These are phyloP conservation scores for Micronisus gabar DNA, from an alignment of 2,113 vertebrate species.

Conservation along the genomic window DNA sequence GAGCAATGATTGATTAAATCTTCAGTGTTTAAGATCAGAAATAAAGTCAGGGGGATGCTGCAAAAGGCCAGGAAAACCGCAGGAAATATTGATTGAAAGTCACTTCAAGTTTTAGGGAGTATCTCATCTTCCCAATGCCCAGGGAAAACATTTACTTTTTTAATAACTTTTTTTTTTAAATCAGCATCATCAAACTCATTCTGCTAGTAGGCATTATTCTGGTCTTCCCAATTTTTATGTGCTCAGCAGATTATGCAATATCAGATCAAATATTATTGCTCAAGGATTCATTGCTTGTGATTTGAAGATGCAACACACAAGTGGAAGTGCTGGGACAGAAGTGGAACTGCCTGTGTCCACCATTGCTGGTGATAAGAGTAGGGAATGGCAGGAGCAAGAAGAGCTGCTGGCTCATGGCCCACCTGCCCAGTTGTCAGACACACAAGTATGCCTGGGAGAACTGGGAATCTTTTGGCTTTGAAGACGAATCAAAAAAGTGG, in stretches of 20 bases:
- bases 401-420: background rate
- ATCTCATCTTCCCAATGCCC: background rate
- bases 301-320: background rate
- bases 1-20: slow-evolving; percentile 5
- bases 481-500: background rate
- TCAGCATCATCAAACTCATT: background rate
- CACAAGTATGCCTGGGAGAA: accelerated
- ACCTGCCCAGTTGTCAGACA: background rate
- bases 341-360: background rate
- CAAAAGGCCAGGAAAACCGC: background rate
- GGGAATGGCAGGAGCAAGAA: background rate
- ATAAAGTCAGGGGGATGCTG: background rate
- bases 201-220: background rate
- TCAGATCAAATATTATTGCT: background rate
- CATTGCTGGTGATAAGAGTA: background rate
- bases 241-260: background rate
- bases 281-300: accelerated
- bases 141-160: background rate
- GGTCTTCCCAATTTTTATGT: background rate
- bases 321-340: background rate
- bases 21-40: background rate
- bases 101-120: background rate
- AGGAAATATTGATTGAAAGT: background rate
- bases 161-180: background rate
- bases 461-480: background rate